Conservation (phyloP, 2,888 invertebrate species). For the Diarsia brunnea region DNA sequence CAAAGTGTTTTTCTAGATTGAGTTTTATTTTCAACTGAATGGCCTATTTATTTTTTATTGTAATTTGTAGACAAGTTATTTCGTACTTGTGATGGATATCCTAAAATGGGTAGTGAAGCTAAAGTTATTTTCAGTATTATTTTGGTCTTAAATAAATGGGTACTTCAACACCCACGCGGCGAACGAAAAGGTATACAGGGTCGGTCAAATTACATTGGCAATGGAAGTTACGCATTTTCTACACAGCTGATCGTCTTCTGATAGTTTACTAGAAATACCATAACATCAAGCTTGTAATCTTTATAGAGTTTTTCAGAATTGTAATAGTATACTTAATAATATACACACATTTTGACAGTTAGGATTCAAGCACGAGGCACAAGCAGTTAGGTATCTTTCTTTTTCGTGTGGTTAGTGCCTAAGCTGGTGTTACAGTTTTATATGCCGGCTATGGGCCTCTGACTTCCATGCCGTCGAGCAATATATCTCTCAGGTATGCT, state of each 20-base stretch:
- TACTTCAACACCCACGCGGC: background rate
- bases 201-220: background rate
- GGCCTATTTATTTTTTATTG: slow-evolving; percentile 50
- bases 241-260: background rate
- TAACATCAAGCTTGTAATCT: background rate
- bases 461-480: too few relatives aligned
- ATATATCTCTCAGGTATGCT: too few relatives aligned
- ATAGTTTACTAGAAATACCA: background rate
- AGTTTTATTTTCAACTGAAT: slow-evolving; percentile 50
- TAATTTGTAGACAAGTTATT: slow-evolving; percentile 27
- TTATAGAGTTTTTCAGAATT: background rate
- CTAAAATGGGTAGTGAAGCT: slow-evolving; percentile 8
- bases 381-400: too few relatives aligned
- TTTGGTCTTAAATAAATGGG: background rate
- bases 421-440: too few relatives aligned
- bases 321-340: background rate
- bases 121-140: slow-evolving; percentile 13
- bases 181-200: background rate
- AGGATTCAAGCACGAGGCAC: background rate
- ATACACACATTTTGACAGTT: background rate
- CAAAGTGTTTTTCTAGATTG: slow-evolving; percentile 50
- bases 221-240: background rate
- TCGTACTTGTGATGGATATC: slow-evolving; percentile 26
- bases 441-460: too few relatives aligned
- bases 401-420: too few relatives aligned